Base-by-base conservation (phyloP, 2,797 vertebrate genomes). In the Linurgus olivaceus region DNA sequence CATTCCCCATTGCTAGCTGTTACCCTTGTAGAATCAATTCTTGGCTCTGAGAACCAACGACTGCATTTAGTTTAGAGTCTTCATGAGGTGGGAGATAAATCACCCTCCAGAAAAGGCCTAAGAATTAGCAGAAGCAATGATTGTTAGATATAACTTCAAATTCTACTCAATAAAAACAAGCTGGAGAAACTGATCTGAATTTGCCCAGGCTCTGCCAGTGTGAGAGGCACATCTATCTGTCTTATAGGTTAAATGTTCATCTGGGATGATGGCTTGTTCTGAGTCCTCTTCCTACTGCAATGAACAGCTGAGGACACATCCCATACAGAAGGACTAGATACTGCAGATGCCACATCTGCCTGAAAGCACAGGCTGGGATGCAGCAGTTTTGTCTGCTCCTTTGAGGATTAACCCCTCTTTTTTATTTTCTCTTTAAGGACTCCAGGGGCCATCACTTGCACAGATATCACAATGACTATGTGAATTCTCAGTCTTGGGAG, bases 401-500 rank as follows among this genome's bases (percentile, higher is more conserved):
- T 45, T n/a, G 21, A 54, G 42, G 37, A 65, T 72, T 48, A 40
- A 90, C 5, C 5, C 3, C 6, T 26, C 4, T 5, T 4, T 77
- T 31, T 74, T 67, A 40, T 63, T 48, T 51, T 55, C 42, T 65
- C 37, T 59, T 40, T 1, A 73, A 97, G 96, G 81, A 91, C 12
- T 5, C 62, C 89, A 93, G 47, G 57, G 42, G 6, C 65, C 67
- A 90, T 35, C 65, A 57, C 6, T 58, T 35, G 31, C 61, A 4
- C 45, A 93, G n/a, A 5, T 81, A 96, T 3, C 66, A 63, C 4
- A 45, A 70, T 0, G 26, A 33, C 17, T 76, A 59, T 0, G 13
- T 58, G 65, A 90, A 95, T 47, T 95, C 93, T 76, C 93, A 95
- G 29, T 89, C 88, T 37, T 67, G 42, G 55, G 93, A 94, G 63